phyloP scores from a whole-genome alignment of 2,113 vertebrate genomes.

The Ciconia maguari region DNA sequence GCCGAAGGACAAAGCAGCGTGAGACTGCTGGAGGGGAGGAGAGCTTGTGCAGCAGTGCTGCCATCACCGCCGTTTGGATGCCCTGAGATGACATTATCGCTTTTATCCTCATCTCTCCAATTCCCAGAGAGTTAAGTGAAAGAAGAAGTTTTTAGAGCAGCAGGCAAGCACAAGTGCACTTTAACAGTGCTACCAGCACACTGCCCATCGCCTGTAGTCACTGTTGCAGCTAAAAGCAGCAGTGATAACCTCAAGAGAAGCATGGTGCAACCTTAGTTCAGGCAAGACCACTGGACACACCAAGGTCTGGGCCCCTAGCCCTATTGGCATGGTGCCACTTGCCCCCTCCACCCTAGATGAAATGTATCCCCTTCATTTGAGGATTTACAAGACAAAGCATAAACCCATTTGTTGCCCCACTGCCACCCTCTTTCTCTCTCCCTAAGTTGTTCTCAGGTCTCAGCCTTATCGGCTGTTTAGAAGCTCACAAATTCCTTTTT shows the following conservation, averaged over 20 bases:
- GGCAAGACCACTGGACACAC: fast-evolving
- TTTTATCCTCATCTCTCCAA: background rate
- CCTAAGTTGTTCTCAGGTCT: background rate
- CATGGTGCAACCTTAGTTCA: background rate
- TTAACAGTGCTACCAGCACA: background rate
- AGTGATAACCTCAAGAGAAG: background rate
- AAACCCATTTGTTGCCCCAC: background rate
- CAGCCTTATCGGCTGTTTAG: background rate
- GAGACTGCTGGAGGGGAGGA: background rate
- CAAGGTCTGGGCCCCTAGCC: background rate
- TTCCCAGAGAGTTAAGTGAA: background rate
- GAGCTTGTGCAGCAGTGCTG: background rate
- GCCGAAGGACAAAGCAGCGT: fast-evolving
- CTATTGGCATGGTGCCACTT: fast-evolving
- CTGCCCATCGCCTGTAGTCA: background rate
- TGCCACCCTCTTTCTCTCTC: background rate
- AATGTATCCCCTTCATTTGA: background rate
- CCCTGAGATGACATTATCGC: background rate
- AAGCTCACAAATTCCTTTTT: background rate
- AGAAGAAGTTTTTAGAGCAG: background rate
- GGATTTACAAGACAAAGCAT: background rate
- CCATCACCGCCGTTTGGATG: fast-evolving
- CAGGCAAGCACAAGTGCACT: background rate
- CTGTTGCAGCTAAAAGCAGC: background rate
- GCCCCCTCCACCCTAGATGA: background rate